phyloP scores from a whole-genome alignment of 2,888 invertebrate genomes.

The Acronicta alni region DNA sequence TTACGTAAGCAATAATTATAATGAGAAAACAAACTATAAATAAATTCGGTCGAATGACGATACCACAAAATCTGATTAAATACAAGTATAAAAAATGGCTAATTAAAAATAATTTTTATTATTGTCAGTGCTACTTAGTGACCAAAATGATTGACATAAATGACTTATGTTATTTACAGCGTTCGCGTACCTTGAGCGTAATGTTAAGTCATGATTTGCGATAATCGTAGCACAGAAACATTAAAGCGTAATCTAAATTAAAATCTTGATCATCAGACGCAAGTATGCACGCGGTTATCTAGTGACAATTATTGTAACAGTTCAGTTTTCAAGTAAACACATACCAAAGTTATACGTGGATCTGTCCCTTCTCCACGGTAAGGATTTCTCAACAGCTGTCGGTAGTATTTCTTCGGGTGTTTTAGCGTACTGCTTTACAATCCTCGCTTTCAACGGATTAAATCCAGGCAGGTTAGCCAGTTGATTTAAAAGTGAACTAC shows the following conservation, averaged over 20 bases:
- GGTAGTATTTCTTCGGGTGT: slow-evolving; percentile 91
- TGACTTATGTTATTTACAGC: slow-evolving; percentile 16
- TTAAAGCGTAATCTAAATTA: slow-evolving; percentile 51
- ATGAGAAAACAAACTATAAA: slow-evolving; percentile 17
- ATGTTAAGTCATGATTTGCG: slow-evolving; percentile 46
- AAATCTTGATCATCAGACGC: slow-evolving; percentile 73
- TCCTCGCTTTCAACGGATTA: slow-evolving; percentile 92
- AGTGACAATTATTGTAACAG: slow-evolving; percentile 63
- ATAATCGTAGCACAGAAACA: slow-evolving; percentile 42
- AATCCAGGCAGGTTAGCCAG: slow-evolving; percentile 92
- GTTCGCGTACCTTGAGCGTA: slow-evolving; percentile 17
- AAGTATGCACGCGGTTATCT: slow-evolving; percentile 60
- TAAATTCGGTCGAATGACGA: slow-evolving; percentile 15
- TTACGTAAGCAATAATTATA: slow-evolving; percentile 18
- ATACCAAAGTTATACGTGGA: slow-evolving; percentile 93
- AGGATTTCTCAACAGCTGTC: slow-evolving; percentile 94
- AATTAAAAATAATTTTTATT: neutral
- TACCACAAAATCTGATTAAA: slow-evolving; percentile 26
- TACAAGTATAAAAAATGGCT: neutral
- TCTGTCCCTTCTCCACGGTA: slow-evolving; percentile 95
- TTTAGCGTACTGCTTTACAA: slow-evolving; percentile 91
- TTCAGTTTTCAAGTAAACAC: slow-evolving; percentile 77
- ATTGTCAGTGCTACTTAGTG: slow-evolving; percentile 22
- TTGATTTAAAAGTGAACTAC: slow-evolving; percentile 92
- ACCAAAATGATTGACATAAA: slow-evolving; percentile 14